Percentiles rank a stretch among this genome's conserved stretches.
Evolutionary conservation across 30 jellyfish, hydroid and myxozoan species (phyloP).

Genomic region (Turritopsis rubra): DNA sequence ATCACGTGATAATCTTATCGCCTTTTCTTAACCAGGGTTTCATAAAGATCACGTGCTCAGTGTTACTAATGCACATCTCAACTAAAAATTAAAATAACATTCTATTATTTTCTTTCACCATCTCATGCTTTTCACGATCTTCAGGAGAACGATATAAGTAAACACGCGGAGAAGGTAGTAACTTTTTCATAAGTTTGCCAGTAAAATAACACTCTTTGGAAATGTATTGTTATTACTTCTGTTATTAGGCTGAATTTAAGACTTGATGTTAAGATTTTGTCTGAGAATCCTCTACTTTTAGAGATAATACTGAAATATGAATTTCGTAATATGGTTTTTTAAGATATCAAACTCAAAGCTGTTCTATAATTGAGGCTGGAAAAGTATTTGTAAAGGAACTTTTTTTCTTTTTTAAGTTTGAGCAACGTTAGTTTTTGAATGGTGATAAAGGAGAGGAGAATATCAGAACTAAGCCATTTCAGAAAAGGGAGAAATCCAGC

Average conservation of each 20-base stretch:
- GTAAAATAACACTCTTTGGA: background rate
- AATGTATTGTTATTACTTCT: no score
- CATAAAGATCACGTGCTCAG: conserved; percentile 17
- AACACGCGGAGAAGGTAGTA: background rate
- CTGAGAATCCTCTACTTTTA: background rate
- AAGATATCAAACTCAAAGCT: no score
- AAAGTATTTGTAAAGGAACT: background rate
- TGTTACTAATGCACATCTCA: conserved; percentile 35
- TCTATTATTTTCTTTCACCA: conserved; percentile 26
- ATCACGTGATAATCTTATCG: conserved; percentile 10
- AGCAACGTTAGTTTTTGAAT: background rate
- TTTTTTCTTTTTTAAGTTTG: background rate
- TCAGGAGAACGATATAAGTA: background rate
- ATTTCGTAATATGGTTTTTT: no score
- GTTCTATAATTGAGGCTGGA: background rate
- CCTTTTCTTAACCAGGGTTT: background rate
- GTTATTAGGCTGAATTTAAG: background rate
- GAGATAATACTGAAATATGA: background rate
- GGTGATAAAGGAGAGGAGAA: background rate
- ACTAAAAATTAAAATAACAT: conserved; percentile 34
- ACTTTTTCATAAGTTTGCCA: background rate
- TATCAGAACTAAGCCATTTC: no score
- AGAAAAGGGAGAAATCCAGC: background rate
- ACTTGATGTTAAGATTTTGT: background rate
- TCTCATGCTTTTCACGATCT: conserved; percentile 21